Conservation (phyloP, 2,888 invertebrate species). For the Himalopsyche anomala region DNA sequence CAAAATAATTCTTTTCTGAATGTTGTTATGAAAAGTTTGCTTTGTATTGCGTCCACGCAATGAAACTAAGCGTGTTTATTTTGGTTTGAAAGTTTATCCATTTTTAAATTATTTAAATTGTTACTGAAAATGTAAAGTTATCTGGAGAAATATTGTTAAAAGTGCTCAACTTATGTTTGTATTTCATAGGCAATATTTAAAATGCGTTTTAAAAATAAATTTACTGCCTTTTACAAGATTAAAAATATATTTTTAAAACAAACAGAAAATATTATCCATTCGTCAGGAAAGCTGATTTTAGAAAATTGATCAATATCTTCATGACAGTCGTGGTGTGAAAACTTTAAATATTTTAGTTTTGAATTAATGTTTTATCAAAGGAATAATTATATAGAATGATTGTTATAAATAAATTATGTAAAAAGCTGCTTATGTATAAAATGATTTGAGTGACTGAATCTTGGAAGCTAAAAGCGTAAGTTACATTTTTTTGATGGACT, state of each 20-base stretch:
- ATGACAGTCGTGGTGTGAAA: background rate
- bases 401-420: conserved; percentile 2
- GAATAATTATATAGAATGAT: background rate
- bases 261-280: background rate
- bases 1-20: background rate
- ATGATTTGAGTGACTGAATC: background rate
- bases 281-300: background rate
- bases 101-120: too few relatives aligned
- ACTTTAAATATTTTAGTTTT: background rate
- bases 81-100: too few relatives aligned
- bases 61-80: too few relatives aligned
- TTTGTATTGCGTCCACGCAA: too few relatives aligned
- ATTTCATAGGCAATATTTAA: background rate
- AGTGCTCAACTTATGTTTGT: background rate
- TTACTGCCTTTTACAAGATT: background rate
- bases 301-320: background rate
- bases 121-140: background rate
- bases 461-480: background rate
- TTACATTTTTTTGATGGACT: conserved; percentile 2
- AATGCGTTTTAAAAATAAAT: background rate
- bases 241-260: conserved; percentile 9
- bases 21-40: too few relatives aligned
- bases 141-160: background rate
- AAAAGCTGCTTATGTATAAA: conserved; percentile 17
- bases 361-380: background rate